These are phyloP conservation scores for Cheilinus undulatus DNA, from an alignment of 2,113 vertebrate genomes.

Conservation along the genomic window DNA sequence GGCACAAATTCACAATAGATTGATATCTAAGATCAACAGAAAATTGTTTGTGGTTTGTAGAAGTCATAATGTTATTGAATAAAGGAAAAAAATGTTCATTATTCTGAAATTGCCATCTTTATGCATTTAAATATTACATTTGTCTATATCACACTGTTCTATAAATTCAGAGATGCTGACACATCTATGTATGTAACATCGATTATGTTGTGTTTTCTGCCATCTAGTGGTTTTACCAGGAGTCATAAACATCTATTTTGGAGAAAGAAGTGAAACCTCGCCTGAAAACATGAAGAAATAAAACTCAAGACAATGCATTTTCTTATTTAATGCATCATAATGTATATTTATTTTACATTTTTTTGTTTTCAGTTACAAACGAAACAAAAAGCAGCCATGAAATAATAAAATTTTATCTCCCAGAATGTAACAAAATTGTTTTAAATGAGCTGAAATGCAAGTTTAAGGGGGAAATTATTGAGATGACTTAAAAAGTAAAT, in stretches of 20 bases:
- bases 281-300: not conserved
- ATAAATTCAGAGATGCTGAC: too few species aligned
- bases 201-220: slow-evolving; percentile 24
- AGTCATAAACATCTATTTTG: too few species aligned
- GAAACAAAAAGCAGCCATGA: slow-evolving; percentile 55
- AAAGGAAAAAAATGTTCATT: too few species aligned
- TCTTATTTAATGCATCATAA: slow-evolving; percentile 64
- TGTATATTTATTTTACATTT: slow-evolving; percentile 67
- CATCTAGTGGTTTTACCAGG: slow-evolving; percentile 50
- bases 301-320: not conserved
- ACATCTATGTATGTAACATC: not conserved
- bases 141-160: too few species aligned
- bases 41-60: too few species aligned
- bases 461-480: slow-evolving; percentile 9
- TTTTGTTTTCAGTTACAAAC: slow-evolving; percentile 60
- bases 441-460: slow-evolving; percentile 36
- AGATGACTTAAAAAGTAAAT: slow-evolving; percentile 1
- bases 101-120: too few species aligned
- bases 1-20: too few species aligned
- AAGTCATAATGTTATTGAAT: too few species aligned
- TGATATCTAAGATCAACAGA: too few species aligned
- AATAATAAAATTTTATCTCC: slow-evolving; percentile 55
- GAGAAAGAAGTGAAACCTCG: not conserved
- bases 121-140: too few species aligned
- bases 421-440: slow-evolving; percentile 35